phyloP scores from a whole-genome alignment of 2,113 vertebrate genomes.

The Dromiciops gliroides region DNA sequence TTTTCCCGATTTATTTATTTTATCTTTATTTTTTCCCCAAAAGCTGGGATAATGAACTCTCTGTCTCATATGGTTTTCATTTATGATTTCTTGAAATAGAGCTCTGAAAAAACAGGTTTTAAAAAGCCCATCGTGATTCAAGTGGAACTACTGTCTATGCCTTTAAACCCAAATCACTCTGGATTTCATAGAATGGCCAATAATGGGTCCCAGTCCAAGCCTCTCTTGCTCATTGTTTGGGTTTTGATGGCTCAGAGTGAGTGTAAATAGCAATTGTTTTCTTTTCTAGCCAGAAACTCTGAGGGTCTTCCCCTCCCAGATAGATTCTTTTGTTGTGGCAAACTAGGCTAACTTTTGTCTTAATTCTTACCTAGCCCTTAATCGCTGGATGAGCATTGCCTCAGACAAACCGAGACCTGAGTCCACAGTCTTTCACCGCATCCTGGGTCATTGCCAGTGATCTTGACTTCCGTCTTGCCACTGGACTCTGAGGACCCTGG shows the following conservation, averaged over 20 bases:
- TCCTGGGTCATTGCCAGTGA: neutral
- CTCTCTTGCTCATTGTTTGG: neutral
- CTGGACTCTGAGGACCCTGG: no score
- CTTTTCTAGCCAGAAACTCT: neutral
- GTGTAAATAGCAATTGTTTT: neutral
- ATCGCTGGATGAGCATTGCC: no score
- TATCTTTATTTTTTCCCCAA: neutral
- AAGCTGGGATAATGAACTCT: neutral
- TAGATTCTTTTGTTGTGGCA: neutral
- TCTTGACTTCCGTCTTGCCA: neutral
- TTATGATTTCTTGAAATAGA: neutral
- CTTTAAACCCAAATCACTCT: neutral
- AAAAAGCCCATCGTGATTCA: neutral
- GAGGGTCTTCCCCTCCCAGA: neutral
- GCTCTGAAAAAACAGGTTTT: neutral
- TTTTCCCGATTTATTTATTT: neutral
- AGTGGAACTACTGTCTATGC: neutral
- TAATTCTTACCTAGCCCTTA: neutral
- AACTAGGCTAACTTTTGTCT: neutral
- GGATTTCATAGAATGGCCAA: neutral
- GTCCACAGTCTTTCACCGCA: neutral
- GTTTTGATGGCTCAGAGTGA: neutral
- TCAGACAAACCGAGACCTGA: neutral
- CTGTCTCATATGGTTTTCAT: neutral
- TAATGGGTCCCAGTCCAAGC: neutral